Conservation (phyloP, 2,888 invertebrate species). For the Latheticus oryzae region DNA sequence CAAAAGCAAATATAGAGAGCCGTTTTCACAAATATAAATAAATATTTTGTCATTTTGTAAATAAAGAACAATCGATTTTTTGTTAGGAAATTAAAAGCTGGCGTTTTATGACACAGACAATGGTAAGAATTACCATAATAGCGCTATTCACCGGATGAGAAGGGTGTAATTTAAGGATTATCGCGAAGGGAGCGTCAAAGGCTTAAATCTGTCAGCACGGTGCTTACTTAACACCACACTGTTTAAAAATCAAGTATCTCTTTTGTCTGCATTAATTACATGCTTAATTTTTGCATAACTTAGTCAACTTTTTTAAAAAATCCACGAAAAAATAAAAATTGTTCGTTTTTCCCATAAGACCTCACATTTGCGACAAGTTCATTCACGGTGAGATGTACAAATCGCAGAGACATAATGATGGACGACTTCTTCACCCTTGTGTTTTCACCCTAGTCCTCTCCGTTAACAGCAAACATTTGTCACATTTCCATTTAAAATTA, state of each 20-base stretch:
- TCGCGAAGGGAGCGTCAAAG: slow-evolving; percentile 30
- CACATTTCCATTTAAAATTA: slow-evolving; percentile 31
- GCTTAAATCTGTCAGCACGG: slow-evolving; percentile 23
- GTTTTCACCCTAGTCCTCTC: slow-evolving; percentile 31
- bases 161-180: slow-evolving; percentile 30
- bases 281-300: too few species aligned
- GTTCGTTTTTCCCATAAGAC: too few species aligned
- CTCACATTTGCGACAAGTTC: slow-evolving; percentile 34
- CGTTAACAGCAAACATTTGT: slow-evolving; percentile 36
- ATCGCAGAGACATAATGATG: slow-evolving; percentile 40
- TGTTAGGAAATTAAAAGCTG: slow-evolving; percentile 19
- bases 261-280: too few species aligned
- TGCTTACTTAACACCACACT: background rate
- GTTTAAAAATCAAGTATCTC: too few species aligned
- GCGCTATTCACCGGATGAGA: slow-evolving; percentile 5
- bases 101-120: slow-evolving; percentile 17
- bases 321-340: too few species aligned
- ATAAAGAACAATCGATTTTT: slow-evolving; percentile 23
- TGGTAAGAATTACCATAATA: slow-evolving; percentile 32
- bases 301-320: too few species aligned
- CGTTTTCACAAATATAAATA: slow-evolving; percentile 33
- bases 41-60: slow-evolving; percentile 37
- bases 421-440: slow-evolving; percentile 39
- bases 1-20: slow-evolving; percentile 18
- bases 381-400: slow-evolving; percentile 39